These are phyloP conservation scores for Lasiurus cinereus DNA, from an alignment of 2,113 vertebrate genomes.

Conservation along the genomic window DNA sequence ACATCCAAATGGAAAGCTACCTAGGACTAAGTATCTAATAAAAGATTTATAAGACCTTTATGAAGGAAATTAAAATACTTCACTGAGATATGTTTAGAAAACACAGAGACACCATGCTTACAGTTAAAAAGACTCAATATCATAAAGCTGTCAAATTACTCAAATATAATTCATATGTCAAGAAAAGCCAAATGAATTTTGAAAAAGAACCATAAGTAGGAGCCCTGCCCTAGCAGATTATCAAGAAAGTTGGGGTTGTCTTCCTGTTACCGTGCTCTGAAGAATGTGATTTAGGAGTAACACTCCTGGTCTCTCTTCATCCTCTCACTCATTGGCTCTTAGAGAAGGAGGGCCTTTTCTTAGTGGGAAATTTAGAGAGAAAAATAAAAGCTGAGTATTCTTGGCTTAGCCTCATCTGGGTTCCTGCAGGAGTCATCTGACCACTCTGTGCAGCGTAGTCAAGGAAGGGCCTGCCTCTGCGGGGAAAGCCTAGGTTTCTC, in stretches of 20 bases:
- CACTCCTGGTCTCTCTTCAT: neutral
- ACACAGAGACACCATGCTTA: neutral
- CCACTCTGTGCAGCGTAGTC: neutral
- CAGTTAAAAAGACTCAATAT: neutral
- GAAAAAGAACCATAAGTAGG: neutral
- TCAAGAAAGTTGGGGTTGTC: neutral
- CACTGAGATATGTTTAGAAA: neutral
- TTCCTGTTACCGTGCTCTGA: neutral
- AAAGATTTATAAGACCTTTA: conserved; percentile 23
- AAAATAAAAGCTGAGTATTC: neutral
- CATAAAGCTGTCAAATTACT: conserved; percentile 40
- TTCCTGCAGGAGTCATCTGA: neutral
- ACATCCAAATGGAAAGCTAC: conserved; percentile 21
- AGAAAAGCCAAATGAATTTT: neutral
- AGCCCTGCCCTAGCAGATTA: neutral
- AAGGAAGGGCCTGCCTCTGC: neutral
- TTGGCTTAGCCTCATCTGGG: neutral
- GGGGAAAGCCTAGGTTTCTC: neutral
- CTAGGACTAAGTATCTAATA: conserved; percentile 10
- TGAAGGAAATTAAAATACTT: conserved; percentile 8
- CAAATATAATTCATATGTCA: neutral
- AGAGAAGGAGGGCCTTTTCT: conserved; percentile 17
- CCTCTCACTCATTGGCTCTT: neutral
- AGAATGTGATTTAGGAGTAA: neutral
- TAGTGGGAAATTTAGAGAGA: neutral